Base-by-base conservation (phyloP, 1,140 invertebrate genomes). In the Drosophila arizonae region DNA sequence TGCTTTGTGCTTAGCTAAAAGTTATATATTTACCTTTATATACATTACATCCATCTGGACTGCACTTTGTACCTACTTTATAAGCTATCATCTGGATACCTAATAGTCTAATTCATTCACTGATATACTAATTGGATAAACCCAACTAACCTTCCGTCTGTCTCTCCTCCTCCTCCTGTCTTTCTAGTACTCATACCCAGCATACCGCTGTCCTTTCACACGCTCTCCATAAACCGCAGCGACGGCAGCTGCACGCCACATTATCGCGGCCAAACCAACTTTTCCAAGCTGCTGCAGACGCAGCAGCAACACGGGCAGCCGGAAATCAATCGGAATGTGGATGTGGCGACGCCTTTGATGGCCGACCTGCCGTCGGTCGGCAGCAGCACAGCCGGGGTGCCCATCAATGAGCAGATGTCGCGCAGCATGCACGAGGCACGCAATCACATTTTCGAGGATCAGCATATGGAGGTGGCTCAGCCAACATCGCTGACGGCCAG, bases 161-260 rank as follows among this genome's bases (percentile, higher is more conserved):
- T 33, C 26, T 26, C 46, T 24, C n/a, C n/a, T n/a, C n/a, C n/a
- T n/a, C n/a, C n/a, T n/a, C 3, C 36, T 52, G 30, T 3, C 56
- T 1, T 60, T 72, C 11, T 56, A 91, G 79, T 90, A 36, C 70
- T 90, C 10, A 82, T 81, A 41, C 89, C 89, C 15, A 92, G 82
- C 55, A 90, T 91, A 17, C 88, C 88, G 8, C 57, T 91, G 15
- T 90, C 90, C 9, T 96, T 97, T 76, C 96, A 96, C 90, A 95
- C 95, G 90, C 92, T 97, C 15, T 94, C 97, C 41, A 97, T 98
- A 56, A 96, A 95, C 90, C 96, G 96, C 84, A 91, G 94, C 17
- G 96, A 97, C 92, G 96, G 97, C 13, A 96, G 94, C 78, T 97
- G 97, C 88, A 94, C 94, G 55, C 96, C 95, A 73, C 97, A 96